Evolutionary conservation across 2,888 invertebrate species (phyloP).

Genomic region (Nephrocerus scutellatus): DNA sequence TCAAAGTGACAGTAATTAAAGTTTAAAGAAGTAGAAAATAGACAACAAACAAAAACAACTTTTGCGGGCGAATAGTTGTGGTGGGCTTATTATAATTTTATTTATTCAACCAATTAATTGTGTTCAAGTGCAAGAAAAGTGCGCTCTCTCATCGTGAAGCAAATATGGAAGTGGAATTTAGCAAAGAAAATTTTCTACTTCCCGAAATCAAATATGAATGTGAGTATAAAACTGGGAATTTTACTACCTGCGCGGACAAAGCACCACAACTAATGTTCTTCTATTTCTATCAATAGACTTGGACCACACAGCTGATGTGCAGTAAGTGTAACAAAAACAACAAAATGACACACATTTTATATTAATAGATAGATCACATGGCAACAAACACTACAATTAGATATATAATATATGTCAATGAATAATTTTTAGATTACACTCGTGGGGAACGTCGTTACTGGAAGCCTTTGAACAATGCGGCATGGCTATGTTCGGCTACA

Average conservation of each 20-base stretch:
- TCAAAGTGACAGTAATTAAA: no score
- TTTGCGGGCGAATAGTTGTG: no score
- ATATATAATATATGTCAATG: no score
- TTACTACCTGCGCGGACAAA: conserved; percentile 3
- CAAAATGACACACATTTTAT: no score
- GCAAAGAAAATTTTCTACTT: conserved; percentile 57
- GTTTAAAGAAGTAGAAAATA: no score
- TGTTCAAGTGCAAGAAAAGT: no score
- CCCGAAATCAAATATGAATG: conserved; percentile 75
- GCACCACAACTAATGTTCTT: background rate
- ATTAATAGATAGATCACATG: conserved; percentile 13
- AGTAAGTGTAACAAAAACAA: conserved; percentile 61
- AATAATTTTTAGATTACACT: conserved; percentile 72
- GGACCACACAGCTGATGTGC: conserved; percentile 98
- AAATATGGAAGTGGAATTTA: conserved; percentile 49
- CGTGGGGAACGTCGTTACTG: conserved; percentile 80
- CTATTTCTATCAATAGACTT: conserved; percentile 58
- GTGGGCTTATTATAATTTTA: no score
- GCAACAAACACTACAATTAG: no score
- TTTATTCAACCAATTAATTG: no score
- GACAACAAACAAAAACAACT: no score
- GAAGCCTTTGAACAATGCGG: conserved; percentile 95
- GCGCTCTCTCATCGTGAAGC: no score
- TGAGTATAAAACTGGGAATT: conserved; percentile 49
- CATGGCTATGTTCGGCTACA: conserved; percentile 95